Evolutionary conservation across 1,140 invertebrate genomes (phyloP), one percentile per base, ranked within the genome.

Genomic region (Bombus superbus): DNA sequence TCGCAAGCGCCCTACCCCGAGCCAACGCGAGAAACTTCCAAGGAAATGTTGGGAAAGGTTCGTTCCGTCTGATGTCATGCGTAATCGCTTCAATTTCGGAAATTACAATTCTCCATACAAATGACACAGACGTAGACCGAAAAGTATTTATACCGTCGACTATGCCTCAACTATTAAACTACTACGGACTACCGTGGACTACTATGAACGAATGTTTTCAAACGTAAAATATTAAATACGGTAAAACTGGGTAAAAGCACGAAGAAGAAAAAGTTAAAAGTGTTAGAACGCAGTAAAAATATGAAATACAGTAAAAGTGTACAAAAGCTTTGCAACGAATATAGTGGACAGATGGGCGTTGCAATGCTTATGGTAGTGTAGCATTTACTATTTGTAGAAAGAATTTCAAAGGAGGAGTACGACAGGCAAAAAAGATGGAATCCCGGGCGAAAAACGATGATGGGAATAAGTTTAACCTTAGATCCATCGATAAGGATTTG

Each of bases 41-140:
- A 62, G 72, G 76, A 74, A 87, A 87, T 44, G 59, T 88, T 83
- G 80, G 35, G 80, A 83, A 88, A 84, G 76, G 76, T 78, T 84
- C 81, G 53, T 28, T 3, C 53, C 38, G 35, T 32, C 47, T 71
- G 53, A 79, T 75, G 82, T 84, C 83, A 47, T 8, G 8, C 53
- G 13, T 62, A 62, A 84, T 79, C 11, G 32, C 83, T 62, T 47
- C 25, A n/a, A 72, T 84, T 75, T 47, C 22, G 18, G 22, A 62
- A 81, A 74, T 74, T 38, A 59, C 68, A 22, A 32, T n/a, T n/a
- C 6, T 22, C 9, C 8, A 22, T 47, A 32, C n/a, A 32, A 40
- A 40, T 22, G 3, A 69, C 68, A 25, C 18, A 22, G 22, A 10
- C 68, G 9, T 10, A 0, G 3, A 25, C 3, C 15, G 22, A 25